phyloP scores from a whole-genome alignment of 2,113 vertebrate genomes.

The Paratilapia polleni region DNA sequence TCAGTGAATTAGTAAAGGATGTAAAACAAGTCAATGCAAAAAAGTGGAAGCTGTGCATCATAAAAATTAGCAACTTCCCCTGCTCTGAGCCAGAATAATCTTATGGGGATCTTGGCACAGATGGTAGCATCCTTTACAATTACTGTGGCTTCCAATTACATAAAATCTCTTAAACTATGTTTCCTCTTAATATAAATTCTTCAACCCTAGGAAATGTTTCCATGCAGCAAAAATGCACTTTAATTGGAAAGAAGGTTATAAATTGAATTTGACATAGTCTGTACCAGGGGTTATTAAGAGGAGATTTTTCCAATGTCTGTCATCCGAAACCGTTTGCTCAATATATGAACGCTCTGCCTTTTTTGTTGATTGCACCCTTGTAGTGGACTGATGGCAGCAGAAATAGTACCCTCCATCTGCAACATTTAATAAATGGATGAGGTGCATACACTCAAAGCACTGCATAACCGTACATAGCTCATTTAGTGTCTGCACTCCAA shows the following conservation, averaged over 20 bases:
- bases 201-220: slow-evolving; percentile 27
- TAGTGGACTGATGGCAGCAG: slow-evolving; percentile 1
- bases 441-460: slow-evolving; percentile 7
- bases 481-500: not conserved
- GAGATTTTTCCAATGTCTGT: slow-evolving; percentile 52
- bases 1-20: not conserved
- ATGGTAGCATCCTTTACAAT: slow-evolving; percentile 26
- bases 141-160: slow-evolving; percentile 19
- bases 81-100: slow-evolving; percentile 2
- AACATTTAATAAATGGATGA: slow-evolving; percentile 44
- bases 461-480: not conserved
- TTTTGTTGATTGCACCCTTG: slow-evolving; percentile 20
- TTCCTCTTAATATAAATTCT: slow-evolving; percentile 37
- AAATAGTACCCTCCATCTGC: slow-evolving; percentile 15
- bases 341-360: slow-evolving; percentile 34
- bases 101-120: slow-evolving; percentile 29
- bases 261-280: slow-evolving; percentile 36
- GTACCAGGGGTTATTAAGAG: slow-evolving; percentile 8
- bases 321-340: slow-evolving; percentile 25
- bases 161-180: not conserved
- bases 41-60: not conserved
- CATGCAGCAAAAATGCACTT: slow-evolving; percentile 31
- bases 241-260: slow-evolving; percentile 43
- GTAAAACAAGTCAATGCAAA: slow-evolving; percentile 16
- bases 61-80: not conserved